These are phyloP conservation scores for Acanthococcus lagerstroemiae DNA, from an alignment of 2,888 invertebrate genomes.

Conservation along the genomic window DNA sequence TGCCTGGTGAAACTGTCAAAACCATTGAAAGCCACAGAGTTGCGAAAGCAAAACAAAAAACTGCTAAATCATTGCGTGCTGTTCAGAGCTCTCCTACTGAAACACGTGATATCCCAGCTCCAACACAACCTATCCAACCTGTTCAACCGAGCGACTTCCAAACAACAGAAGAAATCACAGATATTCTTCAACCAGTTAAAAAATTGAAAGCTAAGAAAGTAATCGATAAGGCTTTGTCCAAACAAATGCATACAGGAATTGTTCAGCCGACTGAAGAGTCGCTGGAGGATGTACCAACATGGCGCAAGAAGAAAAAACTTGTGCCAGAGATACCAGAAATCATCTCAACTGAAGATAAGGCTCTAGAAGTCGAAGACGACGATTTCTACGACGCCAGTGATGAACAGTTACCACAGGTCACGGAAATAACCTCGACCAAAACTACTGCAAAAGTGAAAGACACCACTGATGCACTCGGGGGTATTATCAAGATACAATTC, in stretches of 20 bases:
- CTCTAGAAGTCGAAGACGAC: not conserved
- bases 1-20: not conserved
- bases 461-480: not conserved
- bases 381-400: not conserved
- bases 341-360: not conserved
- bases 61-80: too few species aligned
- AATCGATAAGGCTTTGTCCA: conserved; percentile 30
- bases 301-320: conserved; percentile 10
- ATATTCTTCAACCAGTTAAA: not conserved
- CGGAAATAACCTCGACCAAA: not conserved
- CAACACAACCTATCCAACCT: not conserved
- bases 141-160: not conserved
- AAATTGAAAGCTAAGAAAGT: conserved; percentile 31
- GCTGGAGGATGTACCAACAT: not conserved
- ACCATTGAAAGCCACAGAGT: too few species aligned
- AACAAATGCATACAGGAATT: conserved; percentile 6
- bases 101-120: not conserved
- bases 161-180: not conserved
- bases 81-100: too few species aligned
- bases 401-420: not conserved
- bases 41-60: not conserved
- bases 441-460: not conserved
- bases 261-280: not conserved
- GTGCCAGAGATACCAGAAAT: too few species aligned
- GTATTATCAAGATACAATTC: conserved; percentile 1